These are phyloP conservation scores for Macquaria australasica DNA, from an alignment of 2,113 vertebrate genomes.

Conservation along the genomic window DNA sequence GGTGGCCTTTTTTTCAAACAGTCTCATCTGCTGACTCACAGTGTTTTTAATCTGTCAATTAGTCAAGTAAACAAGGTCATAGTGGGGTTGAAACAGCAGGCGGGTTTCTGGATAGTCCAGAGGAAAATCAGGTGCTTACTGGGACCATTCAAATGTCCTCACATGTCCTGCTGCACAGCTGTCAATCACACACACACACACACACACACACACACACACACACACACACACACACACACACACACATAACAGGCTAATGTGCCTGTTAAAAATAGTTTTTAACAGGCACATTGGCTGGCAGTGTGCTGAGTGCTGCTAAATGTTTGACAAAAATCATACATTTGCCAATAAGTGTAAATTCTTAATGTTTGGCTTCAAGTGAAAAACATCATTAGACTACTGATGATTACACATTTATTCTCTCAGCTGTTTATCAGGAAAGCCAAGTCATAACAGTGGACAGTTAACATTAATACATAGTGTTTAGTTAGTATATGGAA, in stretches of 20 bases:
- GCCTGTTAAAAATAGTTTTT: no score
- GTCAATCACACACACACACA: not conserved
- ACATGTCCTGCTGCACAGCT: conserved; percentile 25
- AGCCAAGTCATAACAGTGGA: no score
- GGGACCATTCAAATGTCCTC: conserved; percentile 66
- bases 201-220: not conserved
- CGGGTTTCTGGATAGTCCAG: conserved; percentile 27
- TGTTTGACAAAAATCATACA: not conserved
- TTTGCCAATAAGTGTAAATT: not conserved
- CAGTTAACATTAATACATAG: not conserved
- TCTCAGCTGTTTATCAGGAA: not conserved
- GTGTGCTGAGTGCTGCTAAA: not conserved
- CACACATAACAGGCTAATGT: not conserved
- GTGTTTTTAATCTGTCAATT: not conserved
- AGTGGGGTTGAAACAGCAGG: conserved; percentile 19
- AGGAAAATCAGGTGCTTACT: conserved; percentile 66
- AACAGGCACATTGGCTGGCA: not conserved
- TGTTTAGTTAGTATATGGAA: not conserved
- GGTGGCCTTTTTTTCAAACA: conserved; percentile 35
- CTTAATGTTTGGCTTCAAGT: not conserved
- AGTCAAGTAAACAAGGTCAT: conserved; percentile 26
- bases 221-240: conserved; percentile 7
- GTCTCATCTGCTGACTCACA: not conserved
- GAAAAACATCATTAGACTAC: not conserved
- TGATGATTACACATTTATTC: not conserved